phyloP scores from a whole-genome alignment of 2,113 vertebrate species.

The Heteronetta atricapilla region DNA sequence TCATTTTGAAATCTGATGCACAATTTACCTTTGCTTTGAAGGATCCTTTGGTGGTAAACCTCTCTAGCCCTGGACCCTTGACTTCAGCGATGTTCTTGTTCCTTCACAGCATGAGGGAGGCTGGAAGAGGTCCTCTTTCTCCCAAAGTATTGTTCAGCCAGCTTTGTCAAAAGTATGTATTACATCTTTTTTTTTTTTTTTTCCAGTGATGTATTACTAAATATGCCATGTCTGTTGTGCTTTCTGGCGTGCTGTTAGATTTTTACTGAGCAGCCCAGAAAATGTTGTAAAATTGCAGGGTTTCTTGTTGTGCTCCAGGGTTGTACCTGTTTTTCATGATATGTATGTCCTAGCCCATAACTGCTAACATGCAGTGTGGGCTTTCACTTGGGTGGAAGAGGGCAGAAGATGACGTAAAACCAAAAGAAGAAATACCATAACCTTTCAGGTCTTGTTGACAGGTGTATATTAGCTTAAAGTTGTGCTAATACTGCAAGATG shows the following conservation, averaged over 20 bases:
- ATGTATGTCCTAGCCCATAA: neutral
- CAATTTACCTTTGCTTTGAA: conserved; percentile 70
- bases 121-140: conserved; percentile 89
- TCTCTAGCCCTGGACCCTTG: conserved; percentile 90
- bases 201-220: neutral
- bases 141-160: conserved; percentile 96
- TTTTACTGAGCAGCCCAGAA: neutral
- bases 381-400: neutral
- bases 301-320: neutral
- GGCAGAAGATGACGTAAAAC: neutral
- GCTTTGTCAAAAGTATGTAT: conserved; percentile 94
- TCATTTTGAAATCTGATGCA: conserved; percentile 39
- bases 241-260: neutral
- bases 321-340: neutral
- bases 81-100: conserved; percentile 96
- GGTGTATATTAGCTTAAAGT: neutral
- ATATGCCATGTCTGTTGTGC: neutral
- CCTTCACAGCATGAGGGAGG: conserved; percentile 93
- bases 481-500: neutral
- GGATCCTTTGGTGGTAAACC: conserved; percentile 86
- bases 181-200: neutral
- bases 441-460: neutral
- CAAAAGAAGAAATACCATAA: neutral
- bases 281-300: neutral
- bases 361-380: neutral